Base-by-base conservation (phyloP, 30 jellyfish, hydroid and myxozoan genomes). In the Cassiopea xamachana region DNA sequence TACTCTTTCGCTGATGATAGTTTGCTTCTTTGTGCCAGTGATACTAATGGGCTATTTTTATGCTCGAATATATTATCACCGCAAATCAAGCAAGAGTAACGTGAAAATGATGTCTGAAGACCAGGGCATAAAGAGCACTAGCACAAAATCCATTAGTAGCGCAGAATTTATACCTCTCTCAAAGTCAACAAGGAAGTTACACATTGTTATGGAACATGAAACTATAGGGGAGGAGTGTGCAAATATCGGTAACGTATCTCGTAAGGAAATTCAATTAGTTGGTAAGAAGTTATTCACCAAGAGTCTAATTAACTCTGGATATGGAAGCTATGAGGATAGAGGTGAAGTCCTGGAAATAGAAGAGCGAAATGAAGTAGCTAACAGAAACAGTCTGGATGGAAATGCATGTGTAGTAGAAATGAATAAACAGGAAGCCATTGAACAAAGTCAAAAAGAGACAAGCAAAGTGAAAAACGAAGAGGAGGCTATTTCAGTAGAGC, bases 11-110 rank as follows among this genome's bases (percentile, higher is more conserved):
- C 79, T 86, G 51, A 77, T 77, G 93, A n/a, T 44, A 2, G 62
- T 18, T 1, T 86, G 93, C 75, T 86, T 86, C 64, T 75, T 75
- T 55, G 15, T 75, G 16, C 93, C 93, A 5, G 80, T 86, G 7
- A 12, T 51, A 18, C 19, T 60, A 16, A 86, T 86, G 93, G 75
- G 75, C 15, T 13, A 27, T 48, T 76, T 74, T 19, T 86, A 86
- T 64, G 59, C 18, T 19, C 64, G 82, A 2, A 86, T 86, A 16
- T 64, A 71, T 43, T 43, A 44, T 13, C 69, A 58, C 74, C 69
- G 90, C 19, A 82, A 44, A 50, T 13, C 67, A 1, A 82, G 90
- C 69, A 82, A 72, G 15, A 48, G 39, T 17, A 49, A 67, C 1
- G 39, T 82, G 27, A 82, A 67, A 48, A 39, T 10, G 1, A 64